Percentiles rank a stretch among this genome's conserved stretches.
Evolutionary conservation across 2,113 vertebrate species (phyloP).

Genomic region (Sporophila hypoxantha): DNA sequence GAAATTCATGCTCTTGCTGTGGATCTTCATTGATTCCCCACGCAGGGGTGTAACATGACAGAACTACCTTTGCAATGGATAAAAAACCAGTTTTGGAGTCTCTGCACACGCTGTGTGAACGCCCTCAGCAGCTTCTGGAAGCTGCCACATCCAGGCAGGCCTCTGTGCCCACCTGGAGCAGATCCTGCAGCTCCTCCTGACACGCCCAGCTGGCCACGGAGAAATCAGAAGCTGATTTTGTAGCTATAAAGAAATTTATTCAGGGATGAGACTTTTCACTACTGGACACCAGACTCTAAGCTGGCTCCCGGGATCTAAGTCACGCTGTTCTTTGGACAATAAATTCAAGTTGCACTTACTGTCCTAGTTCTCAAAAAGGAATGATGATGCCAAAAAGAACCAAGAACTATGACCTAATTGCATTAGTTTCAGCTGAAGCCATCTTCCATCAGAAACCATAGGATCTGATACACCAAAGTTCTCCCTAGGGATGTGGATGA

Average conservation of each 20-base stretch:
- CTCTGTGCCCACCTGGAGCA: background rate
- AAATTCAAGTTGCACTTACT: conserved; percentile 31
- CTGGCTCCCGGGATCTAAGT: background rate
- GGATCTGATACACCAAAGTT: conserved; percentile 50
- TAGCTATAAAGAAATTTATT: conserved; percentile 5
- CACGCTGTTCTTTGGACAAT: conserved; percentile 54
- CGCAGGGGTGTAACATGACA: background rate
- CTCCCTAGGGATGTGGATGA: conserved; percentile 5
- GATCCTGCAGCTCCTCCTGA: background rate
- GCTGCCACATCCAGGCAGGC: background rate
- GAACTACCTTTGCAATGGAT: background rate
- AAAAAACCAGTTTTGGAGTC: background rate
- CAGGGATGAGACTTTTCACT: background rate
- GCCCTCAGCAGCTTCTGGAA: background rate
- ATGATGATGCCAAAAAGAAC: conserved; percentile 17
- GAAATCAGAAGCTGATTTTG: background rate
- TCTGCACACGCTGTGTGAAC: background rate
- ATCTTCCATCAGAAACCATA: conserved; percentile 65
- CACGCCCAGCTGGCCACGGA: background rate
- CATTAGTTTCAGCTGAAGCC: conserved; percentile 35
- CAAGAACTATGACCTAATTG: conserved; percentile 14
- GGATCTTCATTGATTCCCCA: background rate
- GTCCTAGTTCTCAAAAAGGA: conserved; percentile 37
- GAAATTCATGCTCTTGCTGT: background rate
- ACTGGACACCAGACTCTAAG: conserved; percentile 28